A percentile compares a stretch with the other conserved stretches of the same genome.
Conservation (phyloP, 2,888 invertebrate species). For the Spodoptera littoralis region DNA sequence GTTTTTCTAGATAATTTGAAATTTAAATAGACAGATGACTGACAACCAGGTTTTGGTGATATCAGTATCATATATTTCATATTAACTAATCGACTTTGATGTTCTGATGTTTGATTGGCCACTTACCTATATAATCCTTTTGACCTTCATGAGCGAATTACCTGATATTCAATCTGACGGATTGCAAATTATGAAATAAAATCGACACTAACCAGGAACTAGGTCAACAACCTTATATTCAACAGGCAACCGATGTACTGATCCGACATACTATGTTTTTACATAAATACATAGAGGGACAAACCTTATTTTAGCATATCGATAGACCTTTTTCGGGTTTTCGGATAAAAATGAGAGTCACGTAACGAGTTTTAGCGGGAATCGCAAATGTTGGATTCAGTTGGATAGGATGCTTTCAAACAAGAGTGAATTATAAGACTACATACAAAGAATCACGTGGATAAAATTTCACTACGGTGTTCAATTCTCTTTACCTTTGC, state of each 20-base stretch:
- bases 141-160: too few species aligned
- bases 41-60: too few species aligned
- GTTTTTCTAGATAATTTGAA: too few species aligned
- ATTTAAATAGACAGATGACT: too few species aligned
- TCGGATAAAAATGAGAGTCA: slow-evolving; percentile 10
- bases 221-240: not conserved
- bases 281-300: not conserved
- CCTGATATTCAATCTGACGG: too few species aligned
- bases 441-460: not conserved
- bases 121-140: too few species aligned
- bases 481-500: not conserved
- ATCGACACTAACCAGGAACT: not conserved
- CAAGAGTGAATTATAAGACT: not conserved
- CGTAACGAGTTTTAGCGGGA: slow-evolving; percentile 12
- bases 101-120: too few species aligned
- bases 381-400: slow-evolving; percentile 2
- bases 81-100: too few species aligned
- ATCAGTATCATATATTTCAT: too few species aligned
- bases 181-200: not conserved
- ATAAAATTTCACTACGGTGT: not conserved
- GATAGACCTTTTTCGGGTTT: slow-evolving; percentile 17
- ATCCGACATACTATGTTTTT: slow-evolving; percentile 1
- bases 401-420: slow-evolving; percentile 1
- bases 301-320: slow-evolving; percentile 15
- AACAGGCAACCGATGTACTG: not conserved